Conservation (phyloP, 2,797 vertebrate species). For the Gadopsis bispinosus region DNA sequence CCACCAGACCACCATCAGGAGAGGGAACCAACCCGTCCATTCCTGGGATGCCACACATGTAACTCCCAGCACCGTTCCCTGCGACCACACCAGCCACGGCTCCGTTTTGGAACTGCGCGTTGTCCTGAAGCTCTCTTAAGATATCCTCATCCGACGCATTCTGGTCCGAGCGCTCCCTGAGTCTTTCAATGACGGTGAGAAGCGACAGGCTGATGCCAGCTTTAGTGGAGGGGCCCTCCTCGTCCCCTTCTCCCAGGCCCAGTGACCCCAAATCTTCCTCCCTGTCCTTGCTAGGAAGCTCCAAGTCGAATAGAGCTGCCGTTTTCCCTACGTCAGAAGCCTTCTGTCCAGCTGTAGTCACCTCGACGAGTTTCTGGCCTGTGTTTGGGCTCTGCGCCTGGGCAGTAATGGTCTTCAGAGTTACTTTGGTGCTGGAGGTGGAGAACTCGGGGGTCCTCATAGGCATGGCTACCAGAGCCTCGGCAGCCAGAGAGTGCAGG, state of each 20-base stretch:
- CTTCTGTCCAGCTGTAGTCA: slow-evolving; percentile 41
- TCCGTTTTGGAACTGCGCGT: slow-evolving; percentile 89
- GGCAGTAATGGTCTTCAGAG: slow-evolving; percentile 36
- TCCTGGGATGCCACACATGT: slow-evolving; percentile 55
- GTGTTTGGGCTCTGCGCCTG: slow-evolving; percentile 75
- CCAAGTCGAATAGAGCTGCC: slow-evolving; percentile 78
- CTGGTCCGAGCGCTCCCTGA: slow-evolving; percentile 95
- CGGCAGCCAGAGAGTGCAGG: slow-evolving; percentile 95
- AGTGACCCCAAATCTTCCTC: slow-evolving; percentile 75
- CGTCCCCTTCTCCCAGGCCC: slow-evolving; percentile 59
- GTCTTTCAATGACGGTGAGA: slow-evolving; percentile 95
- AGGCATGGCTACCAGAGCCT: slow-evolving; percentile 96
- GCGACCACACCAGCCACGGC: slow-evolving; percentile 19
- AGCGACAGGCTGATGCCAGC: slow-evolving; percentile 96
- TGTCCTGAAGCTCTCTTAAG: slow-evolving; percentile 94
- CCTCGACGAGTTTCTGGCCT: slow-evolving; percentile 80
- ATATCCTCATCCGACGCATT: slow-evolving; percentile 97
- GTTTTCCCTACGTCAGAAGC: slow-evolving; percentile 76
- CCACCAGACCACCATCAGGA: slow-evolving; percentile 86
- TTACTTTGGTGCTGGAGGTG: slow-evolving; percentile 62
- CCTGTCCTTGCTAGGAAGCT: slow-evolving; percentile 80
- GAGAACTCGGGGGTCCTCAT: slow-evolving; percentile 90
- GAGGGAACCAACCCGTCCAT: slow-evolving; percentile 54
- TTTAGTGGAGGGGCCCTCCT: slow-evolving; percentile 85
- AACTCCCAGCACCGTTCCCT: slow-evolving; percentile 34